Evolutionary conservation across 2,113 vertebrate species (phyloP).

Genomic region (Antennarius striatus): DNA sequence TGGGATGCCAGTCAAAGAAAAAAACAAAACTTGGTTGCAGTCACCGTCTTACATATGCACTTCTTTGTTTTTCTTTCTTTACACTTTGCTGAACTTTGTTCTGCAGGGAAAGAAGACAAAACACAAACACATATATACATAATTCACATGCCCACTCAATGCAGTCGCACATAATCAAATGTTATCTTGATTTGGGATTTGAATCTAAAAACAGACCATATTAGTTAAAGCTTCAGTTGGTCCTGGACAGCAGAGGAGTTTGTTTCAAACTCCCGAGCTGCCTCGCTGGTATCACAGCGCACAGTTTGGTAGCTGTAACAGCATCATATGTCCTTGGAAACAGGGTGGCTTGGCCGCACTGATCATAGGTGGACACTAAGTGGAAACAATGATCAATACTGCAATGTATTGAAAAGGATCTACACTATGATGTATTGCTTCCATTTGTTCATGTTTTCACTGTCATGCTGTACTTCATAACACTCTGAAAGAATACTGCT

Average conservation of each 20-base stretch:
- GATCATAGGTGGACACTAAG: slow-evolving; percentile 41
- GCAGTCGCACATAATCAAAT: slow-evolving; percentile 23
- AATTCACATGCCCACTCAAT: slow-evolving; percentile 31
- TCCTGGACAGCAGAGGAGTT: slow-evolving; percentile 65
- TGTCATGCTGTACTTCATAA: slow-evolving; percentile 34
- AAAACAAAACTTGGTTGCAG: slow-evolving; percentile 15
- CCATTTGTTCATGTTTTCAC: slow-evolving; percentile 49
- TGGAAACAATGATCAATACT: slow-evolving; percentile 51
- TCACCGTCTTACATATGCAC: slow-evolving; percentile 10
- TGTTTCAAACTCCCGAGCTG: slow-evolving; percentile 60
- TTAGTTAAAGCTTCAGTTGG: slow-evolving; percentile 73
- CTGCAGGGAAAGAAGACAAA: slow-evolving; percentile 45
- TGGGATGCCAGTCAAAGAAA: slow-evolving; percentile 25
- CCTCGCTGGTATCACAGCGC: slow-evolving; percentile 75
- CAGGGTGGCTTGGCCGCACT: slow-evolving; percentile 54
- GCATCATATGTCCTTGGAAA: slow-evolving; percentile 34
- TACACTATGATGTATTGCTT: slow-evolving; percentile 71
- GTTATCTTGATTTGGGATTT: slow-evolving; percentile 48
- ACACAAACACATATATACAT: slow-evolving; percentile 14
- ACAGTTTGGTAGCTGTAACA: slow-evolving; percentile 67
- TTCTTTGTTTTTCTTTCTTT: slow-evolving; percentile 33
- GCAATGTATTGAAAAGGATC: slow-evolving; percentile 20
- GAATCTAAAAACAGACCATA: slow-evolving; percentile 50
- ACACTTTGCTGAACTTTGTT: slow-evolving; percentile 52
- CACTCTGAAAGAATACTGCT: slow-evolving; percentile 46